phyloP scores from a whole-genome alignment of 1,140 invertebrate genomes.

The Brachionus asplanchnoidis region DNA sequence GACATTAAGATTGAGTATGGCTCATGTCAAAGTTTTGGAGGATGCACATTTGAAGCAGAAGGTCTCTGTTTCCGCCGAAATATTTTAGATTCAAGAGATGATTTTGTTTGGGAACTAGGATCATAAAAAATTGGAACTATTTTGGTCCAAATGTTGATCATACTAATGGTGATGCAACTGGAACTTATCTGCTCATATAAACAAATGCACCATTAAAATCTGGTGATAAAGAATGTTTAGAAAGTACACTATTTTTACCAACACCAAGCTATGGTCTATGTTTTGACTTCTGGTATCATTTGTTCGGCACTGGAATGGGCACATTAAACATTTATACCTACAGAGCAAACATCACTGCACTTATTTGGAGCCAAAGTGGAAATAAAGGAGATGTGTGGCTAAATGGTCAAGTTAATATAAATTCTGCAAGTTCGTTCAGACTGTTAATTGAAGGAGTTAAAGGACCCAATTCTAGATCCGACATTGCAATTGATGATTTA shows the following conservation, averaged over 20 bases:
- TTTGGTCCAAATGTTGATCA: conserved; percentile 54
- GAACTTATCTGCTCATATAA: conserved; percentile 53
- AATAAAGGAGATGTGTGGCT: conserved; percentile 42
- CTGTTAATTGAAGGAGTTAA: conserved; percentile 48
- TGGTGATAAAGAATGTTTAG: background rate
- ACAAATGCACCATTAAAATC: conserved; percentile 38
- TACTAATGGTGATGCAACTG: conserved; percentile 49
- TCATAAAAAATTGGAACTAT: conserved; percentile 44
- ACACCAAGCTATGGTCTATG: conserved; percentile 43
- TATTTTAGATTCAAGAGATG: conserved; percentile 46
- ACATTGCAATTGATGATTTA: conserved; percentile 54
- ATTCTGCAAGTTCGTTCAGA: conserved; percentile 43
- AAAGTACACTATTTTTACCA: background rate
- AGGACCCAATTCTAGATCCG: conserved; percentile 45
- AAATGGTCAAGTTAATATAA: conserved; percentile 42
- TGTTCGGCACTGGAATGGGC: conserved; percentile 48
- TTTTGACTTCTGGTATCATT: conserved; percentile 53
- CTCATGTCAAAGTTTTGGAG: background rate
- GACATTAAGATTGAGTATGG: conserved; percentile 30
- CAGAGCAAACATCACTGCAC: background rate
- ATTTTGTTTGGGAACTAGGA: conserved; percentile 52
- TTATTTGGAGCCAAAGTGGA: conserved; percentile 40
- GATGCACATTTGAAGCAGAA: conserved; percentile 49
- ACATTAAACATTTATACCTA: conserved; percentile 25
- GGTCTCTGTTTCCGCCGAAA: conserved; percentile 60